Evolutionary conservation across 2,113 vertebrate species (phyloP).

Genomic region (Osmerus eperlanus): DNA sequence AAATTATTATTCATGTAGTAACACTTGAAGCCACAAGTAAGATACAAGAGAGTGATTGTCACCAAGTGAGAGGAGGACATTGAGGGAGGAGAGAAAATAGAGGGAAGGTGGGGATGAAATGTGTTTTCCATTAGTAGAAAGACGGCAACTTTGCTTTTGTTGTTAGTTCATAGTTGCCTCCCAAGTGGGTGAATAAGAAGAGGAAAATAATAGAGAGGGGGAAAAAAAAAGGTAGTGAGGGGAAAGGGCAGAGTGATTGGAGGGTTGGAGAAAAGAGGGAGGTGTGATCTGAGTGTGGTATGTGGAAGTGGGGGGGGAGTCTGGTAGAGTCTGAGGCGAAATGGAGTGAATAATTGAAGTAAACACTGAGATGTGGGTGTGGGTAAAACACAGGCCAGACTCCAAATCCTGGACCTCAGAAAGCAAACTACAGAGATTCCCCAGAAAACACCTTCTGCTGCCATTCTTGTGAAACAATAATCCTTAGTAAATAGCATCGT

Average conservation of each 20-base stretch:
- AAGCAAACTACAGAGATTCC: conserved; percentile 35
- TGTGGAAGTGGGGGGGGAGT: conserved; percentile 54
- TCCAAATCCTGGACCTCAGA: conserved; percentile 45
- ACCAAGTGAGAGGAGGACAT: conserved; percentile 41
- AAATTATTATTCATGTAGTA: conserved; percentile 24
- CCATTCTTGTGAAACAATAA: conserved; percentile 47
- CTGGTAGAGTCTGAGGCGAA: conserved; percentile 58
- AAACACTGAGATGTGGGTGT: conserved; percentile 62
- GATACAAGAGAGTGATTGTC: conserved; percentile 65
- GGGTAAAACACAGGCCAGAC: conserved; percentile 51
- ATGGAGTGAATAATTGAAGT: conserved; percentile 69
- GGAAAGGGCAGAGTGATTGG: conserved; percentile 46
- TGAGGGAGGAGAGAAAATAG: conserved; percentile 41
- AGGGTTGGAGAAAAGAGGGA: conserved; percentile 56
- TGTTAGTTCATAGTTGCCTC: conserved; percentile 52
- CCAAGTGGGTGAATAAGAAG: conserved; percentile 58
- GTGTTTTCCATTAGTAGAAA: conserved; percentile 73
- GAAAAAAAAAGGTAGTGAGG: conserved; percentile 33
- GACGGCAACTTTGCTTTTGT: conserved; percentile 63
- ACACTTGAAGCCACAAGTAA: conserved; percentile 42
- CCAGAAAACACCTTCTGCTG: conserved; percentile 23
- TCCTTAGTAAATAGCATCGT: conserved; percentile 50
- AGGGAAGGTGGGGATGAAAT: conserved; percentile 52
- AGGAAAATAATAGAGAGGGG: conserved; percentile 45
- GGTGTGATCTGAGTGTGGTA: conserved; percentile 62